Evolutionary conservation across 2,797 vertebrate genomes (phyloP), one percentile per base, ranked within the genome.

Genomic region (Odontamblyopus rebecca): DNA sequence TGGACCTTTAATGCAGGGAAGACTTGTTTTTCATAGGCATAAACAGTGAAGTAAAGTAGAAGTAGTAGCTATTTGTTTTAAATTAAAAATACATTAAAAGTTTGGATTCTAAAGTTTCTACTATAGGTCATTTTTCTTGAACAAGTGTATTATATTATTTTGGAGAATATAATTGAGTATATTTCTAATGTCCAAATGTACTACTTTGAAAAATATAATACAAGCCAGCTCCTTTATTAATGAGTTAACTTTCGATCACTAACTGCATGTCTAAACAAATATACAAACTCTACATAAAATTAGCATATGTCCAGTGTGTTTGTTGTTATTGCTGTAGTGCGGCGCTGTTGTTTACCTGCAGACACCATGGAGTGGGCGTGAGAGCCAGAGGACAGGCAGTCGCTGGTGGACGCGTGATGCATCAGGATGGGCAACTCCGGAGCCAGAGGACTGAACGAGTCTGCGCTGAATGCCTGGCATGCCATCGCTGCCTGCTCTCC

Each of bases 351-450:
- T 76, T 88, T 90, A 84, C 92, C 90, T 97, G 97, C 90, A 72
- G 97, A 96, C 69, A 97, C 94, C 94, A 98, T 96, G 90, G 94
- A 97, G 93, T 95, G 94, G 71, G 94, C 85, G 27, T 98, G 97
- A 83, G 95, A 96, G 82, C 94, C 92, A 89, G 93, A 90, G 0
- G 97, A 95, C 66, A 98, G 92, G 78, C 97, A 96, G 83, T 99
- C 97, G 0, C 93, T 90, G 1, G 94, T 78, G 53, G 95, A 95
- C 53, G 90, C 81, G 81, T 97, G 97, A 78, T 99, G 98, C 97
- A 99, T 98, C 84, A 97, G 96, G 90, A 98, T 92, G 70, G 97
- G 97, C 84, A 98, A 93, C 56, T 98, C 97, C 70, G 95, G 94
- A 77, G 93, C 93, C 89, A 98, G 92, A 57, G 94, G 87, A 70